Percentiles rank a stretch among this genome's conserved stretches.
phyloP scores from a whole-genome alignment of 1,140 invertebrate genomes.

The Asbolus verrucosus region DNA sequence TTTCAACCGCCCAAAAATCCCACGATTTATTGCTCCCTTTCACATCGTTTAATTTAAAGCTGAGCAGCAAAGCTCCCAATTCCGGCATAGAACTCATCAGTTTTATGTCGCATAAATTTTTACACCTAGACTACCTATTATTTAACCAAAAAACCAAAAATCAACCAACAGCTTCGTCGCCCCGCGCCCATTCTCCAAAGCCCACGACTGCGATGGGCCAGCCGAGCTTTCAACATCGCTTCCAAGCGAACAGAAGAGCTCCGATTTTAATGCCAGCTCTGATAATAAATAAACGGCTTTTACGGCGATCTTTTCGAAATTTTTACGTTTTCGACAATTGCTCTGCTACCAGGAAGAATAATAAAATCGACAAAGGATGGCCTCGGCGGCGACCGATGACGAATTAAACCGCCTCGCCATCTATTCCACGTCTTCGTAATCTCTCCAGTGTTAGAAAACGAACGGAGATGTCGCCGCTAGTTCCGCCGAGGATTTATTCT shows the following conservation, averaged over 20 bases:
- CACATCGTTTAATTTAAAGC: not conserved
- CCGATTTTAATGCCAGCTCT: not conserved
- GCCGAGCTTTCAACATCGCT: not conserved
- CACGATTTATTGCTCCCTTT: conserved; percentile 5
- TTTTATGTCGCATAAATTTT: conserved; percentile 8
- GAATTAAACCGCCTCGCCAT: not conserved
- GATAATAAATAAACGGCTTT: conserved; percentile 9
- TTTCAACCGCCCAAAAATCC: conserved; percentile 1
- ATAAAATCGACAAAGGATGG: conserved; percentile 22
- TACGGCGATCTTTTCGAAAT: conserved; percentile 24
- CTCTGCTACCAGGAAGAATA: conserved; percentile 38
- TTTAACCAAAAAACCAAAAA: not conserved
- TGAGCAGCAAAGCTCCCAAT: not conserved
- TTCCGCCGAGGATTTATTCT: not conserved
- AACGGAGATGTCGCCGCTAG: not conserved
- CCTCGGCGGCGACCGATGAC: not conserved
- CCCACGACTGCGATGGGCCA: not conserved
- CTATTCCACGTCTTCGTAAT: not conserved
- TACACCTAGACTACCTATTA: conserved; percentile 7
- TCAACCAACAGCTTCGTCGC: not conserved
- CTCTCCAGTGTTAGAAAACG: not conserved
- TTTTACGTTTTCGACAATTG: conserved; percentile 30
- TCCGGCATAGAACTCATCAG: not conserved
- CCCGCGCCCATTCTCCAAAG: not conserved
- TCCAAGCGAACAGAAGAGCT: not conserved